Conservation (phyloP, 2,797 vertebrate genomes). For the Chelidonichthys spinosus region DNA sequence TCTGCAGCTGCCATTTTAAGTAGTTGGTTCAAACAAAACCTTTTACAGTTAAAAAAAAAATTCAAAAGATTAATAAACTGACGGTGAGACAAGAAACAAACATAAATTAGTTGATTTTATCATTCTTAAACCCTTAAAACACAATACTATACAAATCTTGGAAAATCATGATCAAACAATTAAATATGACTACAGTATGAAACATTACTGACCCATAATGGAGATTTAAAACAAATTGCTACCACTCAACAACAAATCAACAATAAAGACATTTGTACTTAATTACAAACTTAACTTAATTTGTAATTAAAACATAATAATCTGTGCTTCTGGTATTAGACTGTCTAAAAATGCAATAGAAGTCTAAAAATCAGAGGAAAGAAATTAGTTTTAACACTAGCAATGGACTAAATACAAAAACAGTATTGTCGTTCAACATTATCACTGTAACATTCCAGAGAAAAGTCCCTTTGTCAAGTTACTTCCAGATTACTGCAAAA, state of each 20-base stretch:
- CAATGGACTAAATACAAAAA: conserved; percentile 50
- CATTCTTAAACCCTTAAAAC: conserved; percentile 61
- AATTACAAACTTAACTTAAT: background rate
- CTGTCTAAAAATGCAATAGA: conserved; percentile 30
- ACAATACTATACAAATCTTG: conserved; percentile 56
- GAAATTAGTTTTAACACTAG: conserved; percentile 27
- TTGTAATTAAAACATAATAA: conserved; percentile 34
- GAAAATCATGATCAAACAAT: conserved; percentile 47
- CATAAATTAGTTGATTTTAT: conserved; percentile 52
- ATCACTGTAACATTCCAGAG: conserved; percentile 46
- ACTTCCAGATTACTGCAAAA: conserved; percentile 39
- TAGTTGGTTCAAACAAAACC: background rate
- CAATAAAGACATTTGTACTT: conserved; percentile 62
- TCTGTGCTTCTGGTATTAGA: conserved; percentile 57
- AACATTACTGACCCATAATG: conserved; percentile 43
- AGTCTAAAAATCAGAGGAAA: conserved; percentile 10
- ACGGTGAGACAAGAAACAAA: conserved; percentile 56
- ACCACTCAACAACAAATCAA: conserved; percentile 39
- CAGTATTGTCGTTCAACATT: conserved; percentile 52
- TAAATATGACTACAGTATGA: conserved; percentile 37
- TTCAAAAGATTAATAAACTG: conserved; percentile 35
- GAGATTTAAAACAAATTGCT: conserved; percentile 29
- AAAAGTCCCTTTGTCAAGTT: conserved; percentile 41
- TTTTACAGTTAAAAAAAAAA: background rate
- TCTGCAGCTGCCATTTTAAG: background rate